Evolutionary conservation across 2,888 invertebrate genomes (phyloP).

Genomic region (Clunio marinus): DNA sequence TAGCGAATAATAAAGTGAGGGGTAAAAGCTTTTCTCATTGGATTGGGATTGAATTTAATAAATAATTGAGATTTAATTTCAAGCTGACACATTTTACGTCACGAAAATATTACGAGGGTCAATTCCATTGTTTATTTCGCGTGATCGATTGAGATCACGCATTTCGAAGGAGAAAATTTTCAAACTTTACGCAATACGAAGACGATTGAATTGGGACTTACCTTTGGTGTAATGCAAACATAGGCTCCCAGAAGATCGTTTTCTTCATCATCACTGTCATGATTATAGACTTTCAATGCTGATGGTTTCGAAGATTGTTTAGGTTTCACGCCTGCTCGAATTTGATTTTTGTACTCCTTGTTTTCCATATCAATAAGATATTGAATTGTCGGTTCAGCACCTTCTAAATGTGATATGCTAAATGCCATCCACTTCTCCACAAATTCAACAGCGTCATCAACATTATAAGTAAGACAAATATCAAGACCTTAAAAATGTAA

Average conservation of each 20-base stretch:
- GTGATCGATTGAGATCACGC: not conserved
- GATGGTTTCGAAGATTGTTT: constrained; percentile 40
- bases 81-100: constrained; percentile 4
- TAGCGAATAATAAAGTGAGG: not conserved
- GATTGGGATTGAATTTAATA: not conserved
- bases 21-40: too few relatives aligned
- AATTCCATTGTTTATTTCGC: not conserved
- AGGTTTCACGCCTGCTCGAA: constrained; percentile 50
- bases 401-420: constrained; percentile 61
- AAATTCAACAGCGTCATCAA: constrained; percentile 65
- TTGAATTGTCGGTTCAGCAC: constrained; percentile 59
- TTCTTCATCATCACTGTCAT: constrained; percentile 41
- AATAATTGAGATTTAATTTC: constrained; percentile 34
- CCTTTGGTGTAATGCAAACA: constrained; percentile 46
- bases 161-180: too few relatives aligned
- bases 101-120: not conserved
- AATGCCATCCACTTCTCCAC: constrained; percentile 77
- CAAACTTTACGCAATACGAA: too few relatives aligned
- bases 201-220: constrained; percentile 42
- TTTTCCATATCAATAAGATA: constrained; percentile 61
- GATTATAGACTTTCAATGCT: constrained; percentile 46
- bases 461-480: constrained; percentile 60
- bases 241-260: constrained; percentile 45
- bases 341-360: constrained; percentile 55
- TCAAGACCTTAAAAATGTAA: constrained; percentile 54